Percentiles rank a stretch among this genome's conserved stretches.
Conservation (phyloP, 2,797 vertebrate genomes). For the Silurus aristotelis region DNA sequence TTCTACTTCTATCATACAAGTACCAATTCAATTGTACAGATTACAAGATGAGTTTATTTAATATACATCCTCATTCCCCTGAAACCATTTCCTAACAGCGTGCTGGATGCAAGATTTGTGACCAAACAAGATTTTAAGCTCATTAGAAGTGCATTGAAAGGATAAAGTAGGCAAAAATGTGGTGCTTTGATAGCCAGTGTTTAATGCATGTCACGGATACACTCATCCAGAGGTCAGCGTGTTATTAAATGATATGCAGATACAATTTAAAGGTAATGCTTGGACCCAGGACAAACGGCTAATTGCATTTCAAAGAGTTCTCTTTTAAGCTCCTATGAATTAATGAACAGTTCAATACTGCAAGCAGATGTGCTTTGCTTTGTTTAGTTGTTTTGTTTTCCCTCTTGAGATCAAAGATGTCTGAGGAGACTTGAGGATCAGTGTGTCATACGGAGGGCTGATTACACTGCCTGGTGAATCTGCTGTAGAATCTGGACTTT, state of each 20-base stretch:
- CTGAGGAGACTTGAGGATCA: conserved; percentile 41
- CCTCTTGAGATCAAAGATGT: conserved; percentile 55
- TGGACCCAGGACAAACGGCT: conserved; percentile 16
- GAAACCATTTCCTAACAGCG: background rate
- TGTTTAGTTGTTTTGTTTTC: conserved; percentile 5
- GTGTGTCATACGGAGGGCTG: conserved; percentile 14
- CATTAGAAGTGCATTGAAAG: background rate
- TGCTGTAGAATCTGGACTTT: background rate
- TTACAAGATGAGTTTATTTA: background rate
- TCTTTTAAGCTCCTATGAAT: conserved; percentile 49
- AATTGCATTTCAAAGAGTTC: conserved; percentile 58
- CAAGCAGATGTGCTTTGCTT: conserved; percentile 46
- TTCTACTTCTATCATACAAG: background rate
- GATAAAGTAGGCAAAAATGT: background rate
- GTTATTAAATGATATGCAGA: conserved; percentile 10
- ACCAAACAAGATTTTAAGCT: background rate
- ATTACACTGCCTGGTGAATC: background rate
- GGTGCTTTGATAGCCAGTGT: conserved; percentile 3
- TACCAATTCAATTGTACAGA: background rate
- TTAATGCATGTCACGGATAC: conserved; percentile 1
- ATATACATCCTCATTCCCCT: background rate
- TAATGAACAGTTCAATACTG: conserved; percentile 48
- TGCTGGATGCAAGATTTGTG: background rate
- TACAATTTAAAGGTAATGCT: conserved; percentile 31
- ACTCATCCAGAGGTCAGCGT: conserved; percentile 8